Conservation (phyloP, 2,888 invertebrate species). For the Rhopalosiphum nymphaeae region DNA sequence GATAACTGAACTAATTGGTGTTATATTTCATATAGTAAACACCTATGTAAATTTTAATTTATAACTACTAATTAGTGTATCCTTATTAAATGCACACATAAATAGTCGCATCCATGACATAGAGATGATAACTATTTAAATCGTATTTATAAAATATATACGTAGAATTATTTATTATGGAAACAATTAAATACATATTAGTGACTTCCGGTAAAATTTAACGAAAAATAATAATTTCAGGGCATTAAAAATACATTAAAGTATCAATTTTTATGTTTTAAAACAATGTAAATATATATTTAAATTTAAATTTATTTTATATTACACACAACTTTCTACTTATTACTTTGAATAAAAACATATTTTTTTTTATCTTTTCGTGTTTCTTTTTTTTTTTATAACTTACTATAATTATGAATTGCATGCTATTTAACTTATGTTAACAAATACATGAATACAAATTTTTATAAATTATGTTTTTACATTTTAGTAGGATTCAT, state of each 20-base stretch:
- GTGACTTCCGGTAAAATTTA: neutral
- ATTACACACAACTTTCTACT: neutral
- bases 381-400: neutral
- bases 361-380: neutral
- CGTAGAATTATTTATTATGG: neutral
- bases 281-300: neutral
- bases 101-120: neutral
- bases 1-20: neutral
- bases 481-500: neutral
- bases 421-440: neutral
- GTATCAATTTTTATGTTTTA: neutral
- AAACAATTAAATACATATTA: neutral
- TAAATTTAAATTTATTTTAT: neutral
- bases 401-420: neutral
- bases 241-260: constrained; percentile 22
- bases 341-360: neutral
- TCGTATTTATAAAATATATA: neutral
- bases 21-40: neutral
- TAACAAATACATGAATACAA: neutral
- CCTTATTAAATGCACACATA: neutral
- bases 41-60: neutral
- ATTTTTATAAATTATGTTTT: neutral
- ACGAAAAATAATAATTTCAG: neutral
- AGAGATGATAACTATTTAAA: neutral
- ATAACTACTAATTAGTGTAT: neutral